Evolutionary conservation across 1,140 invertebrate genomes (phyloP).

Genomic region (Drosophila tani): DNA sequence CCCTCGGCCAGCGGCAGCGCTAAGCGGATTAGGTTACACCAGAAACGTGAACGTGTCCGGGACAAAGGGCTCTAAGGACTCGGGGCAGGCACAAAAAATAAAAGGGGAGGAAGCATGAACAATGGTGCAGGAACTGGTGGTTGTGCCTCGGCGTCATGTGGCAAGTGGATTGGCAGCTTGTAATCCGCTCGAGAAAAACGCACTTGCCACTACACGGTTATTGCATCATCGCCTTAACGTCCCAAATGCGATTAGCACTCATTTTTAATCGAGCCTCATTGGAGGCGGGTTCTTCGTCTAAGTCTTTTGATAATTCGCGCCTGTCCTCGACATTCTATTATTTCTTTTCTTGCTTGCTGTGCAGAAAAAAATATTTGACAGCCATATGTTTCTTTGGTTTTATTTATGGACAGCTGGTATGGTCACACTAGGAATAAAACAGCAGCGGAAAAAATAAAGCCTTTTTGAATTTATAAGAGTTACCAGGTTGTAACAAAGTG

Average conservation of each 20-base stretch:
- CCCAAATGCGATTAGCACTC: slow-evolving; percentile 59
- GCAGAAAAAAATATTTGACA: neutral
- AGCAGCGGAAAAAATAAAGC: too few relatives aligned
- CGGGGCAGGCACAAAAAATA: slow-evolving; percentile 2
- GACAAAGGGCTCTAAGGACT: slow-evolving; percentile 45
- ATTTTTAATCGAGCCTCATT: slow-evolving; percentile 35
- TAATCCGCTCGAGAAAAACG: slow-evolving; percentile 48
- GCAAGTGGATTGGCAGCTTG: slow-evolving; percentile 73
- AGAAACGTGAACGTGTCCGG: slow-evolving; percentile 66
- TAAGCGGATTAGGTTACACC: slow-evolving; percentile 72
- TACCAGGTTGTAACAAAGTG: too few relatives aligned
- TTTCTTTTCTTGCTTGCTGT: neutral
- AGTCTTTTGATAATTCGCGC: slow-evolving; percentile 48
- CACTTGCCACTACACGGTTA: slow-evolving; percentile 53
- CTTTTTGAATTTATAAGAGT: too few relatives aligned
- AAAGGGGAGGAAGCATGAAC: slow-evolving; percentile 10
- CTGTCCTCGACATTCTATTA: neutral
- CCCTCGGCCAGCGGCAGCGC: slow-evolving; percentile 8
- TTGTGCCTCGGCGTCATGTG: slow-evolving; percentile 56
- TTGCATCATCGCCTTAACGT: slow-evolving; percentile 56
- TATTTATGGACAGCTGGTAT: too few relatives aligned
- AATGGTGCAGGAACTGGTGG: slow-evolving; percentile 4
- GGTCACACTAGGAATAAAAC: too few relatives aligned
- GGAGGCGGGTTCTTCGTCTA: slow-evolving; percentile 41
- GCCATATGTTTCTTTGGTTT: too few relatives aligned